Evolutionary conservation across 2,888 invertebrate species (phyloP), one percentile per base, ranked within the genome.

Genomic region (Leptopterna dolabrata): DNA sequence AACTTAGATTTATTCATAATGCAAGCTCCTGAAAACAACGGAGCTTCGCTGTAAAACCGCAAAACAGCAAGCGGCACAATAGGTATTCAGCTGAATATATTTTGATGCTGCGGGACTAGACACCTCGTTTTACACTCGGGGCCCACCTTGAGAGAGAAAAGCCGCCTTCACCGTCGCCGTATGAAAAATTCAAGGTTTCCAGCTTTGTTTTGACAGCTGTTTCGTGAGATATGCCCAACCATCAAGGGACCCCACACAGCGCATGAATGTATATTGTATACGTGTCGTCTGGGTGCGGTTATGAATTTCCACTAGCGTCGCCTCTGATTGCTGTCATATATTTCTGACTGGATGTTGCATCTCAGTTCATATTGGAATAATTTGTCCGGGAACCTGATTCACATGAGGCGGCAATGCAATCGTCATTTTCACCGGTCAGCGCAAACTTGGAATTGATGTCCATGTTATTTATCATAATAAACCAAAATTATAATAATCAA

Each of bases 211-310:
- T 63, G 24, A 63, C 63, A 63, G 63, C 63, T 63, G 63, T 19
- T 63, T 63, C 63, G 19, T 63, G 63, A 63, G 63, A 63, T 63
- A 63, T 63, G 63, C 63, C 24, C 24, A 63, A 27, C 63, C 24
- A 63, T 63, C 63, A 27, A 63, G 27, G 27, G 63, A 63, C 63
- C 63, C 24, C 51, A 16, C 63, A 27, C 24, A 63, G 27, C 24
- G 24, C 63, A 63, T 63, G 63, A 63, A 63, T 63, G 63, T 63
- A 63, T 63, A 63, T 63, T 63, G 63, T 63, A 63, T 63, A 63
- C 63, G 63, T 63, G 63, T 63, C 63, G 63, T 63, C 63, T 63
- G 63, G 63, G 63, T 27, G 19, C 63, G 63, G 63, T 63, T 63
- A 63, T 63, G 63, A 63, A 63, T 63, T 63, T 24, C 63, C 63